Evolutionary conservation across 1,140 invertebrate genomes (phyloP).

Genomic region (Pectinophora gossypiella): DNA sequence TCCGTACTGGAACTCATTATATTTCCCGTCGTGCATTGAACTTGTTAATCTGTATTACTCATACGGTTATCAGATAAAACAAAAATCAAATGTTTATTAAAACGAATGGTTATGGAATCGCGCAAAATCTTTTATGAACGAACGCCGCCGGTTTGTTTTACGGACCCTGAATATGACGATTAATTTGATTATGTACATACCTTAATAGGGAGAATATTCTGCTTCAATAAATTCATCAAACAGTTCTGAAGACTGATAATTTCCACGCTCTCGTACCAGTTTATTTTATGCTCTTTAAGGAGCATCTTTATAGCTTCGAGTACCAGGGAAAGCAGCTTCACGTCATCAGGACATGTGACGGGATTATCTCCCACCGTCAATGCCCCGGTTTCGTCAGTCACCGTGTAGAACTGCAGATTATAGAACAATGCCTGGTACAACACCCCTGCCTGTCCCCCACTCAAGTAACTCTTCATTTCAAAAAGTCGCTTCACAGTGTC

Average conservation of each 20-base stretch:
- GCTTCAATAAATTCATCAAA: constrained; percentile 75
- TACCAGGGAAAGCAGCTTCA: constrained; percentile 47
- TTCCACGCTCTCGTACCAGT: constrained; percentile 84
- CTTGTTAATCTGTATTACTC: neutral
- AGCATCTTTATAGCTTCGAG: constrained; percentile 79
- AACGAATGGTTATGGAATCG: constrained; percentile 21
- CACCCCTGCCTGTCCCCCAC: constrained; percentile 80
- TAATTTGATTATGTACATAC: constrained; percentile 37
- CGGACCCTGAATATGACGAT: neutral
- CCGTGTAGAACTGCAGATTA: constrained; percentile 75
- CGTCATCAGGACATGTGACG: constrained; percentile 52
- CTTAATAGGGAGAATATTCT: constrained; percentile 70
- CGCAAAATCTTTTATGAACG: constrained; percentile 17
- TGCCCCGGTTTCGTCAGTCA: constrained; percentile 16
- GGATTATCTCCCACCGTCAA: constrained; percentile 26
- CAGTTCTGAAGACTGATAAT: constrained; percentile 78
- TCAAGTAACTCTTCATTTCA: constrained; percentile 73
- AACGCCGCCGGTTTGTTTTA: constrained; percentile 16
- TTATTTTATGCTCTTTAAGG: constrained; percentile 82
- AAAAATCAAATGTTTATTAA: constrained; percentile 18
- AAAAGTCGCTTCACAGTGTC: constrained; percentile 79
- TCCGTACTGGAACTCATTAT: too few species aligned
- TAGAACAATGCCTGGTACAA: constrained; percentile 83
- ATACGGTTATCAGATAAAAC: constrained; percentile 13
- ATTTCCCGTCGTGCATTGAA: too few species aligned